Base-by-base conservation (phyloP, 2,888 invertebrate genomes). In the Drosophila ustulata region DNA sequence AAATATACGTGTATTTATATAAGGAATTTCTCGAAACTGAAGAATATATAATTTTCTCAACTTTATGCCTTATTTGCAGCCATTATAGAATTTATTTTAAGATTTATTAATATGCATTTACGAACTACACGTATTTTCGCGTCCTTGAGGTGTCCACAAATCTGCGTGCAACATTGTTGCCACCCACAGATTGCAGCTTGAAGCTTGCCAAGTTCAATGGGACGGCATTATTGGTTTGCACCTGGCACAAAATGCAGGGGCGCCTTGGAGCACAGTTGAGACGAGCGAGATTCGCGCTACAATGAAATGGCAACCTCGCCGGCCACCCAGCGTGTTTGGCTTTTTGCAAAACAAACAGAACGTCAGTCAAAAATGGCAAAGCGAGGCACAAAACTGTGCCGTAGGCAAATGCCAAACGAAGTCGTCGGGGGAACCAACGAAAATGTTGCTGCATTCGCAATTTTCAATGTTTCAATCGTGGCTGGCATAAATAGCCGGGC, bases 331-430 rank as follows among this genome's bases (percentile, higher is more conserved):
- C 3, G 80, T 9, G 89, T 67, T 82, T 87, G 82, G 88, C 85
- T 85, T 87, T 85, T 87, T 84, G 89, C 89, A 89, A 89, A 84
- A 87, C 88, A 85, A 85, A 85, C 89, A 85, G 70, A 79, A 75
- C 88, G 88, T 88, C 84, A 87, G 75, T 87, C 80, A 79, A 74
- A 67, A 66, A 30, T 45, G 61, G 52, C 66, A 50, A 71, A 57
- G 56, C 37, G 57, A 23, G 41, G 41, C 64, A 73, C 64, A 73
- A 56, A 49, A 61, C 25, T 34, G 53, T 43, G 70, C 18, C 45
- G 39, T 53, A 62, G 65, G 65, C 66, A 62, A 66, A 58, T 28
- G 49, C 34, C 32, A 32, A 32, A 32, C 32, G 37, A n/a, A n/a
- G 37, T 30, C 30, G 30, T 5, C 25, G 11, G 23, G 26, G 25